These are phyloP conservation scores for Melanophora roralis DNA, from an alignment of 2,888 invertebrate genomes.

Conservation along the genomic window DNA sequence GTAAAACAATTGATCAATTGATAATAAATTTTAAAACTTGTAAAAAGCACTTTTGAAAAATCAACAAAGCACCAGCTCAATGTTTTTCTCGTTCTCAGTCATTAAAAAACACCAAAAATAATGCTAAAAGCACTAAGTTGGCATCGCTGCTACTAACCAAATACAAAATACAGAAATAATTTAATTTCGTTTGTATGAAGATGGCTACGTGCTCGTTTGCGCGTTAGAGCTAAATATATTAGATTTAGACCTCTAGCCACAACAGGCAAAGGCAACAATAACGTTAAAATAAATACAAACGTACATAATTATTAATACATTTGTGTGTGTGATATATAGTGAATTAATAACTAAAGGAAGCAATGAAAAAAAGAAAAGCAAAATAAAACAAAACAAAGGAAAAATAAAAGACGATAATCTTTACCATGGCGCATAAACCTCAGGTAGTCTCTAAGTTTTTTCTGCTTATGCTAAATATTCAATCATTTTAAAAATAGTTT, in stretches of 20 bases:
- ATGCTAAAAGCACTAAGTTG: too few relatives aligned
- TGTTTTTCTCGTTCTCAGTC: background rate
- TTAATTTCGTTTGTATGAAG: background rate
- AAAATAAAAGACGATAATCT: too few relatives aligned
- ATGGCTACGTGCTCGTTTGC: conserved; percentile 55
- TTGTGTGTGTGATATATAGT: background rate
- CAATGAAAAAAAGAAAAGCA: background rate
- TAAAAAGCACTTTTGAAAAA: too few relatives aligned
- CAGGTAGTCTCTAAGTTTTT: too few relatives aligned
- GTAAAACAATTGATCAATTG: too few relatives aligned
- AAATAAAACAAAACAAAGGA: background rate
- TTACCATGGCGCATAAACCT: too few relatives aligned
- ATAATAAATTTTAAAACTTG: too few relatives aligned
- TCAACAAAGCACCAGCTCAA: too few relatives aligned
- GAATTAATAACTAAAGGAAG: conserved; percentile 10
- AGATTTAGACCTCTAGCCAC: conserved; percentile 28
- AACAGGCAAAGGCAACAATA: conserved; percentile 17
- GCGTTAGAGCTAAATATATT: conserved; percentile 38
- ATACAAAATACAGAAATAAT: background rate
- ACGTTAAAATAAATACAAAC: background rate
- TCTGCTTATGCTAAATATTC: too few relatives aligned
- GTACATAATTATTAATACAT: background rate
- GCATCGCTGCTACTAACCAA: background rate
- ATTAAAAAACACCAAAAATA: too few relatives aligned
- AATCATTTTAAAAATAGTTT: too few relatives aligned